A percentile compares a stretch with the other conserved stretches of the same genome.
phyloP scores from a whole-genome alignment of 2,113 vertebrate genomes.

The Corythornis madagascariensis region DNA sequence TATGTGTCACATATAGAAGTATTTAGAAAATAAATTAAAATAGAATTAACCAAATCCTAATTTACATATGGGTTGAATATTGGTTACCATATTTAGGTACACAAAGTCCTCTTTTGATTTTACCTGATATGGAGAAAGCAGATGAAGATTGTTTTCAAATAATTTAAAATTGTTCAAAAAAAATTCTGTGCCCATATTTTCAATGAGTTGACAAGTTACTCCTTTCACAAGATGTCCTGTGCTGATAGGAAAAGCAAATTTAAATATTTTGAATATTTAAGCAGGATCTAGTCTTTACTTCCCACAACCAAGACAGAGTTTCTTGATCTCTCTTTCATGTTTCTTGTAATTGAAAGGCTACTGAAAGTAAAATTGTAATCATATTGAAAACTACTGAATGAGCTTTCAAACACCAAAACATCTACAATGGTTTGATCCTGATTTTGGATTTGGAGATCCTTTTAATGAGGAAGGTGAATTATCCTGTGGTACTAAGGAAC shows the following conservation, averaged over 20 bases:
- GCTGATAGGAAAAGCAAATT: conserved; percentile 59
- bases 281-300: background rate
- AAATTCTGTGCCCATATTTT: conserved; percentile 58
- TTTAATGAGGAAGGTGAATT: background rate
- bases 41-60: background rate
- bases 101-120: background rate
- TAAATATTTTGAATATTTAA: background rate
- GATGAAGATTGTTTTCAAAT: conserved; percentile 75
- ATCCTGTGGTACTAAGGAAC: background rate
- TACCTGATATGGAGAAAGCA: conserved; percentile 82
- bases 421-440: background rate
- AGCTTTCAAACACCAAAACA: background rate
- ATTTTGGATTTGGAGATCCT: background rate
- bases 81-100: background rate
- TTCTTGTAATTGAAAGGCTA: background rate
- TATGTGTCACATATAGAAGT: too few relatives aligned
- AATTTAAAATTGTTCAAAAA: conserved; percentile 70
- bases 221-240: conserved; percentile 80
- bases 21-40: background rate
- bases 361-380: background rate
- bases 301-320: background rate
- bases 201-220: conserved; percentile 73
- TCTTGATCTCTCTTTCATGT: background rate
- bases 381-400: background rate
- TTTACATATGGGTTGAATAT: background rate